A percentile compares a stretch with the other conserved stretches of the same genome.
phyloP scores from a whole-genome alignment of 1,140 invertebrate genomes.

The Caenorhabditis briggsae region DNA sequence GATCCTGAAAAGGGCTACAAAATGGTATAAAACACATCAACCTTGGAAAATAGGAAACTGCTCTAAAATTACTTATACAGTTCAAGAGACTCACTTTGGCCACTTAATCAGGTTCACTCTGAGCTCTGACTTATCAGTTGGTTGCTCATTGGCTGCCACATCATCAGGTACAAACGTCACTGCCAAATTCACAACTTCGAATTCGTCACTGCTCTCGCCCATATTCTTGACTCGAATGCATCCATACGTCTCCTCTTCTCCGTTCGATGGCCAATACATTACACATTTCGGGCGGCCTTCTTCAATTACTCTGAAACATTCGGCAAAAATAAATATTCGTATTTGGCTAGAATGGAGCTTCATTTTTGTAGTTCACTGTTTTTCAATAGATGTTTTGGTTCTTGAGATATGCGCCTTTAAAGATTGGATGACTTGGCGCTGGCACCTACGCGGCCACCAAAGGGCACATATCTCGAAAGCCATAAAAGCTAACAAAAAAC shows the following conservation, averaged over 20 bases:
- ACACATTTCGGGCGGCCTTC: slow-evolving; percentile 46
- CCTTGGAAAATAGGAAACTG: too few species aligned
- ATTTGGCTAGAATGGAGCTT: not conserved
- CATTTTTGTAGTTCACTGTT: not conserved
- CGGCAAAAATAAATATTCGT: not conserved
- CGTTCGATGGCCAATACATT: slow-evolving; percentile 26
- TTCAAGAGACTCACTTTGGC: slow-evolving; percentile 14
- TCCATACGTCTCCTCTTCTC: slow-evolving; percentile 9
- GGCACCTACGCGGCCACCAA: too few species aligned
- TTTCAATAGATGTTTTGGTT: not conserved
- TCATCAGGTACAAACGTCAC: slow-evolving; percentile 27
- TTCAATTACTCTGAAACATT: slow-evolving; percentile 37
- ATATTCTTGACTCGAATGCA: slow-evolving; percentile 31
- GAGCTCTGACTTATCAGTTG: not conserved
- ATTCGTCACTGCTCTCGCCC: slow-evolving; percentile 27
- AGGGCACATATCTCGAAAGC: too few species aligned
- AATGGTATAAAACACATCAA: too few species aligned
- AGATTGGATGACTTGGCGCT: too few species aligned
- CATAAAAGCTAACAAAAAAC: too few species aligned
- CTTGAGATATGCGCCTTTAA: too few species aligned
- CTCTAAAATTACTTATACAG: too few species aligned
- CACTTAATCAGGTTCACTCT: slow-evolving; percentile 52
- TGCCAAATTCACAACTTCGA: slow-evolving; percentile 9
- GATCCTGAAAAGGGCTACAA: too few species aligned
- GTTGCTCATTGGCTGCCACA: slow-evolving; percentile 17